Evolutionary conservation across 2,797 vertebrate genomes (phyloP), one percentile per base, ranked within the genome.

Genomic region (Pangasius djambal): DNA sequence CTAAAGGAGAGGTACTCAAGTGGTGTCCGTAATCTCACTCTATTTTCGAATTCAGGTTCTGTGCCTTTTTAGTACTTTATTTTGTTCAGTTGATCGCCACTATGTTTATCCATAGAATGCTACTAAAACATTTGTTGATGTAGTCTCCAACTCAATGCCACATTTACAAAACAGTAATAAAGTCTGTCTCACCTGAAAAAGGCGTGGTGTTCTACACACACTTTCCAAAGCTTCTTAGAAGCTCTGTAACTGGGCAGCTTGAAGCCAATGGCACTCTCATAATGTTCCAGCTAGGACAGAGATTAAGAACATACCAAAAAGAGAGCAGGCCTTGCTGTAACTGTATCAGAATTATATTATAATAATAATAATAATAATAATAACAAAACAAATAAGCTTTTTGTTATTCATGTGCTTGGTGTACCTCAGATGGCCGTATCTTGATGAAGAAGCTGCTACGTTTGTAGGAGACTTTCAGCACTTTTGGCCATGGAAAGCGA

Each of bases 371-470:
- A 15, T 2, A 55, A 74, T 9, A 15, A 12, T 5, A 22, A 15
- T 2, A 55, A 74, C 3, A 15, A 20, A 83, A n/a, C 40, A 44
- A 1, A 69, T 65, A 15, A 18, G 8, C 13, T 61, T n/a, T 3
- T 9, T 52, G 7, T 55, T 7, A 3, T 18, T 28, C 25, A 3
- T 55, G 15, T 34, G 48, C 34, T 61, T 79, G 22, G 37, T 78
- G 37, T 95, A 97, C 97, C 95, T 98, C 97, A 86, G 97, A 97
- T 4, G 97, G 97, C 0, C 97, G 96, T 86, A 98, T 97, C 93
- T 98, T 98, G 88, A 98, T 97, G 86, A 97, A 98, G 94, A 98
- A 98, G 92, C 97, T 97, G 96, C 97, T 97, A 89, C 97, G 97
- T 91, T 98, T 98, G 92, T 98, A 98, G 83, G 97, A 98, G 92